A percentile compares a stretch with the other conserved stretches of the same genome.
phyloP scores from a whole-genome alignment of 1,140 invertebrate genomes.

The Drosophila lowei region DNA sequence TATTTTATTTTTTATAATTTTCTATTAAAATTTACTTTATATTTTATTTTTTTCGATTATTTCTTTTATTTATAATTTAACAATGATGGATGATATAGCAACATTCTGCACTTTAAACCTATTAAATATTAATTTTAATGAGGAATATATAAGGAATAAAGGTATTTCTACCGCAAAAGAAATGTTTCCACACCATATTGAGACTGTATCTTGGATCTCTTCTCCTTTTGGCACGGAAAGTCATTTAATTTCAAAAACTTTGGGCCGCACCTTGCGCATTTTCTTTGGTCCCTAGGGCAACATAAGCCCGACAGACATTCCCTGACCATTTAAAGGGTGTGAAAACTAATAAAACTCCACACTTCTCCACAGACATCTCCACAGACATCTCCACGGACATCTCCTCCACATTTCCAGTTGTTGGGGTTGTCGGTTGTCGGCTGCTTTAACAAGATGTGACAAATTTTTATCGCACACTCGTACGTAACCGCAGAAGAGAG shows the following conservation, averaged over 20 bases:
- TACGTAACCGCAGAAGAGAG: slow-evolving; percentile 50
- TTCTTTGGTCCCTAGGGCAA: slow-evolving; percentile 6
- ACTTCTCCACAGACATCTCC: slow-evolving; percentile 1
- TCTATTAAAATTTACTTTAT: too few species aligned
- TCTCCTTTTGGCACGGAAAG: too few species aligned
- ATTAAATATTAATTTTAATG: too few species aligned
- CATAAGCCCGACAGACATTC: slow-evolving; percentile 8
- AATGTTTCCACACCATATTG: too few species aligned
- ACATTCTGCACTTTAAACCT: too few species aligned
- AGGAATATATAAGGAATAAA: too few species aligned
- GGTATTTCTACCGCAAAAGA: too few species aligned
- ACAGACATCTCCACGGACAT: neutral
- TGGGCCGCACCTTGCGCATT: neutral
- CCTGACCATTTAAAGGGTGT: slow-evolving; percentile 36
- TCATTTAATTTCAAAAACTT: neutral
- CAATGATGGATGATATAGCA: too few species aligned
- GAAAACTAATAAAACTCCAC: slow-evolving; percentile 43
- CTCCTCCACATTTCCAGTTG: neutral
- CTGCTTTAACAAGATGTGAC: slow-evolving; percentile 64
- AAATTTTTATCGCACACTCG: slow-evolving; percentile 67
- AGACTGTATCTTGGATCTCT: too few species aligned
- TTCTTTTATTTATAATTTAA: too few species aligned
- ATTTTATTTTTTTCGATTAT: too few species aligned
- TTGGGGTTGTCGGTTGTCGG: neutral
- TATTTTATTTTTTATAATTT: too few species aligned